Percentiles rank a stretch among this genome's conserved stretches.
Evolutionary conservation across 2,113 vertebrate genomes (phyloP).

Genomic region (Heptranchias perlo): DNA sequence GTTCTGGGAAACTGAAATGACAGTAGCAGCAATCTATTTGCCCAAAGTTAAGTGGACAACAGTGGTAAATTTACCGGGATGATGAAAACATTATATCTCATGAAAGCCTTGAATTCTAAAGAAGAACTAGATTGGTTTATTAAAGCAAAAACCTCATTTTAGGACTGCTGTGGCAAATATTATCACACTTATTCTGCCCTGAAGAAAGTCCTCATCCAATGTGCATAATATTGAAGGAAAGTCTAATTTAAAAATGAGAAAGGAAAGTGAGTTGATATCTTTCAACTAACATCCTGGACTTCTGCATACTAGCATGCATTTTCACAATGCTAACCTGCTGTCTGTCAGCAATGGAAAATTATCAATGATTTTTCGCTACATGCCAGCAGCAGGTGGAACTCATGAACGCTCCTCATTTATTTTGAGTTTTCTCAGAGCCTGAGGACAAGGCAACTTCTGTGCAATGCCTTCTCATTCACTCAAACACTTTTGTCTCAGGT

Average conservation of each 20-base stretch:
- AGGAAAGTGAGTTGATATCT: background rate
- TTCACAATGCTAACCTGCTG: background rate
- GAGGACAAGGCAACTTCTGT: no score
- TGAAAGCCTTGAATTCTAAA: background rate
- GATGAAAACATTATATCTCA: background rate
- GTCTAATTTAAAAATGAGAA: background rate
- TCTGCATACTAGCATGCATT: background rate
- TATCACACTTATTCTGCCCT: background rate
- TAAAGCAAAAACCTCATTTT: background rate
- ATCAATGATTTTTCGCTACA: no score
- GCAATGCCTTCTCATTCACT: no score
- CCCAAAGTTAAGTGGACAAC: background rate
- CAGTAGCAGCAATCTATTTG: background rate
- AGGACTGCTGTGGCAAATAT: background rate
- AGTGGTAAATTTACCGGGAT: background rate
- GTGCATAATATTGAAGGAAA: background rate
- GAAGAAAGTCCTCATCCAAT: background rate
- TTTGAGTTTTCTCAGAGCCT: no score
- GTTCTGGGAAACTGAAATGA: background rate
- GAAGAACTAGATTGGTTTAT: background rate
- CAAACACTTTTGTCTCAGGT: no score
- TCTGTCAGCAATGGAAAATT: no score
- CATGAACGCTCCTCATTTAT: no score
- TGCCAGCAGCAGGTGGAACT: no score
- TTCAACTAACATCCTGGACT: background rate